Conservation (phyloP, 2,113 vertebrate species). For the Lophotis ruficrista region DNA sequence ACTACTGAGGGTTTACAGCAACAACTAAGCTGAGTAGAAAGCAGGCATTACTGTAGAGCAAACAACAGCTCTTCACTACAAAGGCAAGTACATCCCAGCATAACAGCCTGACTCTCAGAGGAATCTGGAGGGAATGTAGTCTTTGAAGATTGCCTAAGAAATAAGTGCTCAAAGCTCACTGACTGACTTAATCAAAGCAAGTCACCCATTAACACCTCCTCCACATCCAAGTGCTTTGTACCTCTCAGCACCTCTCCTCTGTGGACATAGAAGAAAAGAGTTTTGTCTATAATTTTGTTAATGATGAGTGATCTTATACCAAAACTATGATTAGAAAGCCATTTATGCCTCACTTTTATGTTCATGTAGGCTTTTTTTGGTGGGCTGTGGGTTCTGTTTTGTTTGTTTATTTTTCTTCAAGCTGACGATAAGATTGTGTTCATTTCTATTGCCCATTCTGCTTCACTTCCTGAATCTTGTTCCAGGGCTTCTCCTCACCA, state of each 20-base stretch:
- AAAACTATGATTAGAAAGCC: neutral
- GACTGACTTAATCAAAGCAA: slow-evolving; percentile 17
- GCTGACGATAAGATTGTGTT: neutral
- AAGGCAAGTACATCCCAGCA: neutral
- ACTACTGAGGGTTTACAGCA: neutral
- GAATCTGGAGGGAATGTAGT: neutral
- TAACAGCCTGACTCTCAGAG: neutral
- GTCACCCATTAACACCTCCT: neutral
- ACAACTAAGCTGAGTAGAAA: neutral
- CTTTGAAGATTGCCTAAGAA: slow-evolving; percentile 13
- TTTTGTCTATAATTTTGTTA: neutral
- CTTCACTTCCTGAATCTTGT: neutral
- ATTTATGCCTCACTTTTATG: neutral
- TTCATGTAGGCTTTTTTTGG: neutral
- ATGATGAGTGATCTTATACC: neutral
- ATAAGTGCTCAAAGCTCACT: neutral
- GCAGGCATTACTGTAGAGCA: neutral
- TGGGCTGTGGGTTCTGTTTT: neutral
- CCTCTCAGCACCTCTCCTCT: neutral
- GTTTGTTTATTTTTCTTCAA: neutral
- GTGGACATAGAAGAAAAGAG: neutral
- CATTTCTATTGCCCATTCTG: neutral
- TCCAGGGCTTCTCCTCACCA: neutral
- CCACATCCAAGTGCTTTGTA: neutral
- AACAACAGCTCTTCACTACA: neutral